Percentiles rank a stretch among this genome's conserved stretches.
phyloP scores from a whole-genome alignment of 2,888 invertebrate genomes.

The Trachelus tabidus region DNA sequence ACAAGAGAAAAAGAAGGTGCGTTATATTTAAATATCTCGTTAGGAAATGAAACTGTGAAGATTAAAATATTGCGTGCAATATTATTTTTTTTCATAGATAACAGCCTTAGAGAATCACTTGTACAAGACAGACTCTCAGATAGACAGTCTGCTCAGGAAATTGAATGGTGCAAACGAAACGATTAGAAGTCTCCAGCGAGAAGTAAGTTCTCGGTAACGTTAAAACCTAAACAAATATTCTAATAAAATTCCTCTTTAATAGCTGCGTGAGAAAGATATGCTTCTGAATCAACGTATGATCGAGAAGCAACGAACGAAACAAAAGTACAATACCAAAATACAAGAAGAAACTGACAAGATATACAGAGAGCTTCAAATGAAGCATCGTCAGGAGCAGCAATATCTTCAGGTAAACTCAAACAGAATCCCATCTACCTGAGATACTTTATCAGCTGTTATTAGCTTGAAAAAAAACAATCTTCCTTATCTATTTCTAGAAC shows the following conservation, averaged over 20 bases:
- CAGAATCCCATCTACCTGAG: neutral
- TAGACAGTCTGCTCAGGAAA: constrained; percentile 73
- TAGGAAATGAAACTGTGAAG: too few species aligned
- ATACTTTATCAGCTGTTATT: too few species aligned
- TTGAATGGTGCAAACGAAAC: constrained; percentile 75
- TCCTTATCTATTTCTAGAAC: constrained; percentile 47
- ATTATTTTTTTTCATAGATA: constrained; percentile 23
- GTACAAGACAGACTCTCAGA: constrained; percentile 74
- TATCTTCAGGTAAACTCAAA: constrained; percentile 66
- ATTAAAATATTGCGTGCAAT: too few species aligned
- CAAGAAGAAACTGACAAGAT: constrained; percentile 81
- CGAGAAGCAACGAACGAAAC: constrained; percentile 69
- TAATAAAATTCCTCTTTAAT: neutral
- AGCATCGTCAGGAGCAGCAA: constrained; percentile 71
- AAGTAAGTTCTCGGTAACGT: constrained; percentile 50
- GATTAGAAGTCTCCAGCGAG: constrained; percentile 72
- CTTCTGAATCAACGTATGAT: constrained; percentile 66
- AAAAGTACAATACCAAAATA: constrained; percentile 67
- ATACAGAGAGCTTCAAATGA: constrained; percentile 76
- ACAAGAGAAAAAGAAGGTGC: constrained; percentile 75
- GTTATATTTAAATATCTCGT: constrained; percentile 27
- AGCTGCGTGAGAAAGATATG: constrained; percentile 67
- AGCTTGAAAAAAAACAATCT: neutral
- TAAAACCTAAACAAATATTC: neutral
- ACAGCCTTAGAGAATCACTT: constrained; percentile 75